These are phyloP conservation scores for Centruroides sculpturatus DNA, from an alignment of 1,140 invertebrate species.

Conservation along the genomic window DNA sequence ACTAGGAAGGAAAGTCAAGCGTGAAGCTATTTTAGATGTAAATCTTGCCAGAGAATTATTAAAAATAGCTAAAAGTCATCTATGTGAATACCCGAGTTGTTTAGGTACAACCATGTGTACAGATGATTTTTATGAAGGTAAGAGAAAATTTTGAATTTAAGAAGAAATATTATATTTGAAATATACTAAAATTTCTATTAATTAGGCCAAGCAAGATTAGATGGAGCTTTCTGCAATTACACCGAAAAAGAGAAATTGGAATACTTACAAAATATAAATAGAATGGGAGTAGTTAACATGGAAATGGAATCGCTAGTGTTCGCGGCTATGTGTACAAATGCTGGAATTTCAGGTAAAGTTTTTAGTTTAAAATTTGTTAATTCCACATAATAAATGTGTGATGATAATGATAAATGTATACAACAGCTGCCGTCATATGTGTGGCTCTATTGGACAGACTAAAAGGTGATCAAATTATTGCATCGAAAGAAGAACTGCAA, in stretches of 20 bases:
- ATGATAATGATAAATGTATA: no score
- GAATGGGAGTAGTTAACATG: constrained; percentile 79
- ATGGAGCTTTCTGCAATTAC: constrained; percentile 95
- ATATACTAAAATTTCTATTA: not conserved
- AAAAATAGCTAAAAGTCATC: not conserved
- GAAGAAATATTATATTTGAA: no score
- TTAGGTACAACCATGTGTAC: no score
- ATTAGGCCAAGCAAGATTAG: constrained; percentile 50
- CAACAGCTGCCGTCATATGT: constrained; percentile 62
- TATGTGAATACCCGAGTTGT: not conserved
- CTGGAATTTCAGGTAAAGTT: constrained; percentile 62
- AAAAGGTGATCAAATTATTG: constrained; percentile 75
- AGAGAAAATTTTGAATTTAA: no score
- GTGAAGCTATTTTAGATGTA: constrained; percentile 66
- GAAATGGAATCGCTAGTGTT: constrained; percentile 95
- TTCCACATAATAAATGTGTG: no score
- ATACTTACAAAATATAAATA: constrained; percentile 60
- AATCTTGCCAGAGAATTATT: constrained; percentile 56
- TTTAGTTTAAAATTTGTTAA: not conserved
- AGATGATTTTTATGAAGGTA: not conserved
- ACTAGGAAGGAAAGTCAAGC: constrained; percentile 64
- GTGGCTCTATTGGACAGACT: constrained; percentile 81
- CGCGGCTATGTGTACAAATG: constrained; percentile 81
- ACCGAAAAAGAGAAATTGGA: constrained; percentile 74
- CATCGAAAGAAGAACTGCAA: constrained; percentile 69